Evolutionary conservation across 92 coral and sea anemone species (phyloP), one percentile per base, ranked within the genome.

Genomic region (Palythoa grandis): DNA sequence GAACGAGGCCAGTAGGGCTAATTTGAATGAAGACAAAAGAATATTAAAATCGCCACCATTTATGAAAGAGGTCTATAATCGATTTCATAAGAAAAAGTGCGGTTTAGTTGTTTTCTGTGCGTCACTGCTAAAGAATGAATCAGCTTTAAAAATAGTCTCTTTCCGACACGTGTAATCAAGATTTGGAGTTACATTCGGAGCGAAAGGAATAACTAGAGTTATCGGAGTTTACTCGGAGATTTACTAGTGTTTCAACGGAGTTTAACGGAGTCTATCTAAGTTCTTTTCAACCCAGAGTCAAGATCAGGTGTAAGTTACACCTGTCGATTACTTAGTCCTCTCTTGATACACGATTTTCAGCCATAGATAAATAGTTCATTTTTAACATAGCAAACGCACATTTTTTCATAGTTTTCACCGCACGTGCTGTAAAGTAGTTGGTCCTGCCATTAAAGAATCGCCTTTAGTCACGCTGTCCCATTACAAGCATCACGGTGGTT

Each of bases 161-260:
- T 67, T 67, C 72, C 72, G 72, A 67, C 72, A 67, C 72, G 72
- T 68, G 72, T 68, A 68, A 37, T 22, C 5, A 22, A 22, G 37
- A 68, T 68, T 68, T 68, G 72, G 72, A 68, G 72, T 68, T 68
- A 38, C 39, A 68, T 24, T 68, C 72, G 72, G 72, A 19, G 72
- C 43, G 39, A 68, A 68, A 8, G 40, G 72, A 68, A 10, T 14
- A 68, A 68, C 72, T 24, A n/a, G n/a, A n/a, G n/a, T n/a, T n/a
- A n/a, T n/a, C n/a, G 40, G 72, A 68, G 72, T 25, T 68, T 68
- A 68, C 15, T 68, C 38, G 72, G 72, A 68, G 72, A 25, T 68
- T 68, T 25, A 14, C 39, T 14, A 38, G 72, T 20, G 72, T 24
- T 16, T 68, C 19, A 68, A 68, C 72, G 40, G 72, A 68, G 72